A percentile compares a stretch with the other conserved stretches of the same genome.
phyloP scores from a whole-genome alignment of 2,797 vertebrate species.

The Phrynocephalus forsythii region DNA sequence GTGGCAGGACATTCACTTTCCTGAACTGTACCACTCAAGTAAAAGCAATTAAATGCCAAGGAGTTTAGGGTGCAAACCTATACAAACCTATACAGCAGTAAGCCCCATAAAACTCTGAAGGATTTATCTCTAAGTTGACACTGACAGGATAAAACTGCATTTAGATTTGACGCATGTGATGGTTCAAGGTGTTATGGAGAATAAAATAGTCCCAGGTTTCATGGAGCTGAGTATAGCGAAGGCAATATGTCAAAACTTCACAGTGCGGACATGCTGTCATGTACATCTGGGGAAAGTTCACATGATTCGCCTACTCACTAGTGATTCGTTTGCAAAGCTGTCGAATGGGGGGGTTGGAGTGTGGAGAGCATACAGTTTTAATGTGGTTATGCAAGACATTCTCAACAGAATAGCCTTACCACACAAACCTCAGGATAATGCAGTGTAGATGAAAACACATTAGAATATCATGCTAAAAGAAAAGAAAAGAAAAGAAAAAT shows the following conservation, averaged over 20 bases:
- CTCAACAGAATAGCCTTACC: background rate
- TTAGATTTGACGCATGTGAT: background rate
- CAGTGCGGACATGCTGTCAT: background rate
- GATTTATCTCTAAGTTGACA: background rate
- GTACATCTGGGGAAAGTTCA: constrained; percentile 2
- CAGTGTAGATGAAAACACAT: background rate
- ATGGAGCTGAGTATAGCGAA: background rate
- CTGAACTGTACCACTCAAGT: background rate
- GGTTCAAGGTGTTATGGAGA: background rate
- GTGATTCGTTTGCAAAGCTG: constrained; percentile 5
- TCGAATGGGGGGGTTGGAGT: background rate
- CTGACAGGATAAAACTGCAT: background rate
- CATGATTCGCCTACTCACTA: constrained; percentile 4
- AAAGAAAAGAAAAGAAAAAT: too few relatives aligned
- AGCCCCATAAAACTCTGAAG: background rate
- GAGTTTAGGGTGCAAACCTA: background rate
- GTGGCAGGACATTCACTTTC: too few relatives aligned
- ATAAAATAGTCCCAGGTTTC: background rate
- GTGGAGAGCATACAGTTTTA: background rate
- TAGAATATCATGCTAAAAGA: background rate
- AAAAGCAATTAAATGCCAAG: background rate
- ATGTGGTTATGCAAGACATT: background rate
- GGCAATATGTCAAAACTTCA: background rate
- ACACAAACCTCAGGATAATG: background rate
- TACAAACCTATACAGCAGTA: background rate